Evolutionary conservation across 2,888 invertebrate genomes (phyloP).

Genomic region (Adela reaumurella): DNA sequence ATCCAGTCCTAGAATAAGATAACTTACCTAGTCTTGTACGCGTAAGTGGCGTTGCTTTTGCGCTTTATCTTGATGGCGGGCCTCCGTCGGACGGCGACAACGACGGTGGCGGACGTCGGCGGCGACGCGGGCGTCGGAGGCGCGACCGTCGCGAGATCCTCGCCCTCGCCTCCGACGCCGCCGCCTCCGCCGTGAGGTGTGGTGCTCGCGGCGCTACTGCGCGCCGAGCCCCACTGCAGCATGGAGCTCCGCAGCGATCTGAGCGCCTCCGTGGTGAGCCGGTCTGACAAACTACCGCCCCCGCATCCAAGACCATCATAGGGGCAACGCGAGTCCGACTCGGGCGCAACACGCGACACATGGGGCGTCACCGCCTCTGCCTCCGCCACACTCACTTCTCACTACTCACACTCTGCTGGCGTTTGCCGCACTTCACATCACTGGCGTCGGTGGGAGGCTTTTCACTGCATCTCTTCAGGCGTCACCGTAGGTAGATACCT

Average conservation of each 20-base stretch:
- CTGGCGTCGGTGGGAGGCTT: too few species aligned
- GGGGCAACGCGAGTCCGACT: constrained; percentile 32
- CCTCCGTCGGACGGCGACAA: constrained; percentile 42
- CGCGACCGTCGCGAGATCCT: constrained; percentile 19
- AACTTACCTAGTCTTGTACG: too few species aligned
- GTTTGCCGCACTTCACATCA: too few species aligned
- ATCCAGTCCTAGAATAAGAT: too few species aligned
- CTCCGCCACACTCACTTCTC: not conserved
- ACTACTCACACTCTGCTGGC: not conserved
- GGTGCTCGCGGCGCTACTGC: constrained; percentile 27
- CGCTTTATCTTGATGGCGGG: constrained; percentile 45
- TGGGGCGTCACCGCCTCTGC: constrained; percentile 9
- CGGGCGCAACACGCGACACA: constrained; percentile 21
- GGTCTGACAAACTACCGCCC: constrained; percentile 26
- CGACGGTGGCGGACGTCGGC: constrained; percentile 33
- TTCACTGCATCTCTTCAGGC: too few species aligned
- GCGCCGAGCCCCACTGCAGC: constrained; percentile 40
- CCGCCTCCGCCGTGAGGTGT: constrained; percentile 23
- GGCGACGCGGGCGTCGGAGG: constrained; percentile 7
- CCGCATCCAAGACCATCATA: constrained; percentile 43
- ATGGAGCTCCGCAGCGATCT: constrained; percentile 48
- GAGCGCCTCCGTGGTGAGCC: constrained; percentile 51
- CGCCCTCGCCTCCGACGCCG: constrained; percentile 21
- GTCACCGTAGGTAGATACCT: too few species aligned
- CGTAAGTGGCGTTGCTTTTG: constrained; percentile 17